Evolutionary conservation across 2,113 vertebrate genomes (phyloP).

Genomic region (Perccottus glenii): DNA sequence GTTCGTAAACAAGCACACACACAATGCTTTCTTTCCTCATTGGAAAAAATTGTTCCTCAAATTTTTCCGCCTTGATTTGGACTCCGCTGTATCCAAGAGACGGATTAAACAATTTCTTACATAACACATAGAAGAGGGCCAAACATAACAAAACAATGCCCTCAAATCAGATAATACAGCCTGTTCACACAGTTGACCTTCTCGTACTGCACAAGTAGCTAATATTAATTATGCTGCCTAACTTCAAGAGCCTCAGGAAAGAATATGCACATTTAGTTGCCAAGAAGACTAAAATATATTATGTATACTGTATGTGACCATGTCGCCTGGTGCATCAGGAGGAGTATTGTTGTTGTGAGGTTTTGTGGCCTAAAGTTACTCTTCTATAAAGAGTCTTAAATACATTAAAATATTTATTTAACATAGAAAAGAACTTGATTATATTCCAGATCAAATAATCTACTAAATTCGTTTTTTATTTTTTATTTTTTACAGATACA

Average conservation of each 20-base stretch:
- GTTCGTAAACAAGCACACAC: not conserved
- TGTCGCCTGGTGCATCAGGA: too few relatives aligned
- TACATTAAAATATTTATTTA: too few relatives aligned
- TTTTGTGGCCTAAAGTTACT: too few relatives aligned
- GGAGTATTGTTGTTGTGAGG: too few relatives aligned
- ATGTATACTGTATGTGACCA: too few relatives aligned
- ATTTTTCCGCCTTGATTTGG: slow-evolving; percentile 5
- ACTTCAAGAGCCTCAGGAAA: not conserved
- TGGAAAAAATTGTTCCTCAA: not conserved
- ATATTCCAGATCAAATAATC: too few relatives aligned
- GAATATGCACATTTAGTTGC: too few relatives aligned
- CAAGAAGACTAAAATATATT: too few relatives aligned
- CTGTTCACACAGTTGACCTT: slow-evolving; percentile 34
- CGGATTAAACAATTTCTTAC: slow-evolving; percentile 51
- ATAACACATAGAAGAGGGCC: slow-evolving; percentile 29
- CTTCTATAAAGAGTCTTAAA: too few relatives aligned
- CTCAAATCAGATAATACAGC: slow-evolving; percentile 50
- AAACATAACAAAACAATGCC: slow-evolving; percentile 56
- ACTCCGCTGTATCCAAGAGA: slow-evolving; percentile 44
- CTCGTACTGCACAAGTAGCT: not conserved
- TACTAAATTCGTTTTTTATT: too few relatives aligned
- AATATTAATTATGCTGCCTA: slow-evolving; percentile 4
- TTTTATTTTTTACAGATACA: too few relatives aligned
- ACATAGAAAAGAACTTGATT: too few relatives aligned
- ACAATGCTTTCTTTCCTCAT: slow-evolving; percentile 1